Base-by-base conservation (phyloP, 2,113 vertebrate species). In the Pelmatolapia mariae region DNA sequence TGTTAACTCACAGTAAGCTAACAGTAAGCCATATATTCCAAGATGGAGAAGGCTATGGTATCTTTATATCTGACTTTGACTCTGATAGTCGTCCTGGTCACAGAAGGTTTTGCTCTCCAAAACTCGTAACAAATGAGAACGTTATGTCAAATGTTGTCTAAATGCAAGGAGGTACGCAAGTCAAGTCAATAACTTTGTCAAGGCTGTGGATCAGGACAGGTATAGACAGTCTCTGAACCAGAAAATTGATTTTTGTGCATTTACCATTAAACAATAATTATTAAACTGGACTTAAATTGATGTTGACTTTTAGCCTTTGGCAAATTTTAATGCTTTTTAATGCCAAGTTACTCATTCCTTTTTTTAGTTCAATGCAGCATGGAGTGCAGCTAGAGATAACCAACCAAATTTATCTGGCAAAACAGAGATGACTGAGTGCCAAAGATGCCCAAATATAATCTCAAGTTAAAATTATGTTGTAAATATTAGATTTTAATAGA, bases 121-220 rank as follows among this genome's bases (percentile, higher is more conserved):
- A 63, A 66, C 33, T 1, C 4, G 3, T 38, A 66, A 38, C 19
- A 66, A 66, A n/a, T 36, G 33, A 66, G 7, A 3, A 66, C 19
- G 2, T 66, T 38, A 0, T 68, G 19, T 68, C 19, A 0, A 68
- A 68, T 68, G 7, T 38, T 68, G 36, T 6, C 63, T 40, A 68
- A 68, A 40, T n/a, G 9, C 0, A 38, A 40, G 33, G 0, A 68
- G 19, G 19, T 68, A 12, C 7, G 7, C 63, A 68, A 22, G 11
- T 22, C 63, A n/a, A 63, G 59, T 63, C 59, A 36, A 7, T 36
- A 63, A 7, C 31, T 36, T 10, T 19, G 29, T n/a, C 6, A 22
- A 68, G 63, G 63, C 11, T 40, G 10, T 15, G 11, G 33, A 40
- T 22, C 63, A 68, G 36, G 63, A 22, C 1, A 0, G 0, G 36